Evolutionary conservation across 1,140 invertebrate genomes (phyloP).

Genomic region (Trichogramma pretiosum): DNA sequence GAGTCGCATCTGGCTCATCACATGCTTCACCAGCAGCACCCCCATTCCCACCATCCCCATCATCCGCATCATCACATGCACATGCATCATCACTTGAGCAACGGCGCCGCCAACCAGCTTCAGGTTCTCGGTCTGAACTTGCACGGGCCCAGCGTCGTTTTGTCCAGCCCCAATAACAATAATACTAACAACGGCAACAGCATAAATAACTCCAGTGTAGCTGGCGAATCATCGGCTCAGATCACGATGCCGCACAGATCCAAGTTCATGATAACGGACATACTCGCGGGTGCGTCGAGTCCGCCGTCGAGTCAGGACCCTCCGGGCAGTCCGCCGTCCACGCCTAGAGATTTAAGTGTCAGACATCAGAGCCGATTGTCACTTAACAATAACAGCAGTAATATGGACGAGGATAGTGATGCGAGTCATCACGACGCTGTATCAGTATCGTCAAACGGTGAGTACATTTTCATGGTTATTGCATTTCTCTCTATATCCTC

Average conservation of each 20-base stretch:
- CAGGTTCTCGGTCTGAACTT: not conserved
- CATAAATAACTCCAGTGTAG: conserved; percentile 4
- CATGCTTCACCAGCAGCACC: no score
- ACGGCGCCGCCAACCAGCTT: not conserved
- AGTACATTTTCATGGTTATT: no score
- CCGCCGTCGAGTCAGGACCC: conserved; percentile 37
- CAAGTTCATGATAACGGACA: conserved; percentile 72
- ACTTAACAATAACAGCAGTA: conserved; percentile 30
- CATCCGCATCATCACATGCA: no score
- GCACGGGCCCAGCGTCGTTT: not conserved
- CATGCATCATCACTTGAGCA: conserved; percentile 31
- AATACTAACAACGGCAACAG: conserved; percentile 8
- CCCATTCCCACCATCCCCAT: no score
- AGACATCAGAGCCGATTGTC: conserved; percentile 33
- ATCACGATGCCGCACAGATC: conserved; percentile 57
- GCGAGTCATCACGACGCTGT: conserved; percentile 41
- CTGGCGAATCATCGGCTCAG: conserved; percentile 29
- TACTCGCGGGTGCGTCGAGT: conserved; percentile 52
- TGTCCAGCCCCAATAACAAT: conserved; percentile 10
- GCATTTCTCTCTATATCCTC: no score
- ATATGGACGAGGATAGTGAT: conserved; percentile 42
- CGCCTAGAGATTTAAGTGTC: conserved; percentile 40
- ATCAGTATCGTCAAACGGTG: conserved; percentile 42
- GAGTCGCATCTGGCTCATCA: conserved; percentile 33
- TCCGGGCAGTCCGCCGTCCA: conserved; percentile 38